phyloP scores from a whole-genome alignment of 2,797 vertebrate genomes.

The Lophius americanus region DNA sequence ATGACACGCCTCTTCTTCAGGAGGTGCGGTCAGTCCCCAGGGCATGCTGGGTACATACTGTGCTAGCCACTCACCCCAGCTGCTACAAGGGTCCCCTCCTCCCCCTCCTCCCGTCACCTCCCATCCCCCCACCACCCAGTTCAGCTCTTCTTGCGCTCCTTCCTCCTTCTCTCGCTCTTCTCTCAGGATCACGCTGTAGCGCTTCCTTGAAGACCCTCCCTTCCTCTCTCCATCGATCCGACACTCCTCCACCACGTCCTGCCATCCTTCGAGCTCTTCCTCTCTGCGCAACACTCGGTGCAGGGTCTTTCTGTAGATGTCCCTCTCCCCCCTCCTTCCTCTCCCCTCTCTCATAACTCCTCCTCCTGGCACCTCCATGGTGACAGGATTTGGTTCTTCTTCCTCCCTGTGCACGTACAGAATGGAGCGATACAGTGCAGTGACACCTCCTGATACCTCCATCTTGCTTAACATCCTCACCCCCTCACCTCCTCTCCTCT shows the following conservation, averaged over 20 bases:
- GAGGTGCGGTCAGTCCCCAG: conserved; percentile 43
- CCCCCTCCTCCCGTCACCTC: conserved; percentile 41
- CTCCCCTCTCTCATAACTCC: not conserved
- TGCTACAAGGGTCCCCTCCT: conserved; percentile 35
- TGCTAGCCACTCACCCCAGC: conserved; percentile 66
- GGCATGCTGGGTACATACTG: conserved; percentile 68
- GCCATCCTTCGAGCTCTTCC: conserved; percentile 55
- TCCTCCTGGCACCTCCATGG: not conserved
- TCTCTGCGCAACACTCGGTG: conserved; percentile 47
- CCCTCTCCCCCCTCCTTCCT: not conserved
- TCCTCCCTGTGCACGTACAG: conserved; percentile 54
- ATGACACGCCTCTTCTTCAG: conserved; percentile 13
- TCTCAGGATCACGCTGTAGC: conserved; percentile 68
- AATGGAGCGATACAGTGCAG: conserved; percentile 57
- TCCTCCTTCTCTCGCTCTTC: conserved; percentile 46
- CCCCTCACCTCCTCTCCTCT: not conserved
- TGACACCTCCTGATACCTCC: conserved; percentile 9
- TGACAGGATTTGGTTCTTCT: not conserved
- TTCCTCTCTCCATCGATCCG: not conserved
- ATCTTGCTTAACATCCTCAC: not conserved
- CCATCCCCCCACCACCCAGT: conserved; percentile 73
- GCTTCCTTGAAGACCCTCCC: conserved; percentile 42
- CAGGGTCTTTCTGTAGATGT: conserved; percentile 52
- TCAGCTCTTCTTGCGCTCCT: conserved; percentile 27
- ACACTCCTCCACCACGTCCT: conserved; percentile 50